These are phyloP conservation scores for Megaptera novaeangliae DNA, from an alignment of 2,113 vertebrate genomes.

Conservation along the genomic window DNA sequence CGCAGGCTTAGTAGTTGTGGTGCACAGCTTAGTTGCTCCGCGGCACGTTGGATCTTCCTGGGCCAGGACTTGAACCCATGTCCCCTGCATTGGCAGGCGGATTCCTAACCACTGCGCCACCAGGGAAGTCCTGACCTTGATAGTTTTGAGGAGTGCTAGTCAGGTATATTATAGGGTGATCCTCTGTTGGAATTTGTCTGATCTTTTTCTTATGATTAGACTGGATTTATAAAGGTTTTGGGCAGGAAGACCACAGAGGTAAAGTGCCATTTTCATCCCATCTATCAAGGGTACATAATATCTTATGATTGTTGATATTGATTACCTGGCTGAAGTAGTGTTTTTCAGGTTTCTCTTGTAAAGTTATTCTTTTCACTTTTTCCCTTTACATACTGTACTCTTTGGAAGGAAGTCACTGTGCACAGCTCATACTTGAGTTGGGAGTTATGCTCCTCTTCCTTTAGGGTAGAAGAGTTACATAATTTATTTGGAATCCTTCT, in stretches of 20 bases:
- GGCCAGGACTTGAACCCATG: no score
- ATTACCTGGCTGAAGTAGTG: not conserved
- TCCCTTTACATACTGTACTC: not conserved
- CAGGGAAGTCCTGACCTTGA: not conserved
- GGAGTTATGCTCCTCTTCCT: not conserved
- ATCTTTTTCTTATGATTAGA: constrained; percentile 1
- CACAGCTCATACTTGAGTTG: not conserved
- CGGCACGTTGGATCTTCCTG: no score
- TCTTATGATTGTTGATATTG: not conserved
- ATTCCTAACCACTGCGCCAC: no score
- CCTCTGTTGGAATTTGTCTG: not conserved
- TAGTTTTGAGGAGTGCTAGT: not conserved
- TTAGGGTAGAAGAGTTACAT: not conserved
- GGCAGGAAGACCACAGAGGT: not conserved
- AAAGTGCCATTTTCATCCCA: not conserved
- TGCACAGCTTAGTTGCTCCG: no score
- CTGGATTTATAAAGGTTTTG: not conserved
- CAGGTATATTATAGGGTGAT: not conserved
- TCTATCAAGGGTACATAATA: not conserved
- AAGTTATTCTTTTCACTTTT: not conserved
- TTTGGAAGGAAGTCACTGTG: not conserved
- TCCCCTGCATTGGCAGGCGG: no score
- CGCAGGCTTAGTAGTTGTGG: no score
- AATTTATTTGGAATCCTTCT: constrained; percentile 5
- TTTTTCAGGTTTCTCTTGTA: not conserved